Evolutionary conservation across 2,797 vertebrate genomes (phyloP).

Genomic region (Mallotus villosus): DNA sequence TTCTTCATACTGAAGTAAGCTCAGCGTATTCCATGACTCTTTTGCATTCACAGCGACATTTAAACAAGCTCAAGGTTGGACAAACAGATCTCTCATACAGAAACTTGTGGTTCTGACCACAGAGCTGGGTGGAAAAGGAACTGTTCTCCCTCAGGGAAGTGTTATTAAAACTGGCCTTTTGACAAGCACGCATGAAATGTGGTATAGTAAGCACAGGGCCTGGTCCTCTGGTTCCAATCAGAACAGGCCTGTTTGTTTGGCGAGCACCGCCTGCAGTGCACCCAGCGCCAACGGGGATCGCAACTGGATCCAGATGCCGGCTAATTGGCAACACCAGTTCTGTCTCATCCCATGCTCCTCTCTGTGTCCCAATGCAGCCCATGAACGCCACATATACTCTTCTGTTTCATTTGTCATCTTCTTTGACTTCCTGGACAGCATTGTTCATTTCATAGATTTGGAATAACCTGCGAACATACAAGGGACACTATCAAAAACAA

Average conservation of each 20-base stretch:
- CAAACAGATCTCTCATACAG: constrained; percentile 28
- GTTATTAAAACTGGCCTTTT: constrained; percentile 61
- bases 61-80: constrained; percentile 28
- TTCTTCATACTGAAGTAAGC: constrained; percentile 27
- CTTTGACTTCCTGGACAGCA: background rate
- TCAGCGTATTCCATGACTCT: background rate
- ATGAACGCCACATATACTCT: background rate
- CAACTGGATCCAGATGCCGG: constrained; percentile 75
- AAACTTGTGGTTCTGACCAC: constrained; percentile 36
- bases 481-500: too few species aligned
- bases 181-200: constrained; percentile 58
- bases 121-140: constrained; percentile 6
- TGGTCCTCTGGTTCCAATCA: constrained; percentile 71
- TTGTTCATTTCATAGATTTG: background rate
- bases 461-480: too few species aligned
- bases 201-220: constrained; percentile 34
- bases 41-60: background rate
- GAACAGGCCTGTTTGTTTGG: constrained; percentile 65
- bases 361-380: background rate
- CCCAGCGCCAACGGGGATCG: constrained; percentile 48
- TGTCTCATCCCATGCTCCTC: constrained; percentile 45
- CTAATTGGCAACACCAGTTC: constrained; percentile 60
- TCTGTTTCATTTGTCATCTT: background rate
- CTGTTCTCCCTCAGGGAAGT: constrained; percentile 32
- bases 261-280: constrained; percentile 64